These are phyloP conservation scores for Phyllostomus hastatus DNA, from an alignment of 2,113 vertebrate species.

Conservation along the genomic window DNA sequence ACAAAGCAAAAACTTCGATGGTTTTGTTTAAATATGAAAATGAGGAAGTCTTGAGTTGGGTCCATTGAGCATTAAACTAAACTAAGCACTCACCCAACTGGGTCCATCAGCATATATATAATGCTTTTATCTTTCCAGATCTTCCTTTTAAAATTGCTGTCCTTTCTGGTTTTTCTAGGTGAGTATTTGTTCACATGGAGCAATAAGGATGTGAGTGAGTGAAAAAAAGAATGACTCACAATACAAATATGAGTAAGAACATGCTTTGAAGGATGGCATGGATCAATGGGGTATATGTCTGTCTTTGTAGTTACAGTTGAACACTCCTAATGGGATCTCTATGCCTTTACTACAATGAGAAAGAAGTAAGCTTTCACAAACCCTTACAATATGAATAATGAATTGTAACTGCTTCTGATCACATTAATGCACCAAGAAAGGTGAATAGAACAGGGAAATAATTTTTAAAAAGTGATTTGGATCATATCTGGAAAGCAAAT, in stretches of 20 bases:
- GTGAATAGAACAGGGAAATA: neutral
- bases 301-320: neutral
- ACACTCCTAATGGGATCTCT: neutral
- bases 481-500: neutral
- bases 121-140: neutral
- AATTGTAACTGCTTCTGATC: neutral
- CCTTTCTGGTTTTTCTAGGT: neutral
- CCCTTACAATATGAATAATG: neutral
- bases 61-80: neutral
- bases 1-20: neutral
- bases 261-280: neutral
- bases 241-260: neutral
- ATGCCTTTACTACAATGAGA: neutral
- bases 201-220: neutral
- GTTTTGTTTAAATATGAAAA: conserved; percentile 4
- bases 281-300: neutral
- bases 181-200: neutral
- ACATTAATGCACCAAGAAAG: neutral
- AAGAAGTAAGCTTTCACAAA: neutral
- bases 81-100: neutral
- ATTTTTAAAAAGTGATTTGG: neutral
- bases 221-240: neutral
- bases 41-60: neutral
- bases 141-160: neutral
- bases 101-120: neutral